These are phyloP conservation scores for Reinhardtius hippoglossoides DNA, from an alignment of 2,113 vertebrate genomes.

Conservation along the genomic window DNA sequence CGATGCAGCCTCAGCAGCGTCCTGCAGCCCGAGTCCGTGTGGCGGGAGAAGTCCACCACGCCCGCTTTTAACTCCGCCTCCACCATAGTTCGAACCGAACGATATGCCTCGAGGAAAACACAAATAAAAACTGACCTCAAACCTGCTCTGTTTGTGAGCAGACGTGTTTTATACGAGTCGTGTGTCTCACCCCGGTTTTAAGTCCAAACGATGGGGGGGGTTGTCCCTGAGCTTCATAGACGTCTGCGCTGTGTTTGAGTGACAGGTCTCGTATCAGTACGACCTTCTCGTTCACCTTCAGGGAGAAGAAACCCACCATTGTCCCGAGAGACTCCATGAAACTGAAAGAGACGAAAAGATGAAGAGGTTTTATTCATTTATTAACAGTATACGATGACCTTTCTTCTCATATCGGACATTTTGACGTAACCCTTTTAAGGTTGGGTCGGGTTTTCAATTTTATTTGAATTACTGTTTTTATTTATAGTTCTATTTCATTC, in stretches of 20 bases:
- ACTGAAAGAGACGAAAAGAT: conserved; percentile 24
- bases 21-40: conserved; percentile 64
- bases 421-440: no score
- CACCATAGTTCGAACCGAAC: conserved; percentile 64
- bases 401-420: neutral
- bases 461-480: no score
- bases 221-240: conserved; percentile 16
- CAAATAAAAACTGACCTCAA: rapidly evolving
- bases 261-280: conserved; percentile 56
- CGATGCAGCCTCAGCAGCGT: conserved; percentile 73
- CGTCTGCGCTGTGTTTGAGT: conserved; percentile 26
- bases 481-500: no score
- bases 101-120: conserved; percentile 47
- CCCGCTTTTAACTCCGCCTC: conserved; percentile 56
- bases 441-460: no score
- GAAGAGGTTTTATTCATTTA: neutral
- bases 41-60: conserved; percentile 51
- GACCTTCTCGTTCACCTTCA: conserved; percentile 66
- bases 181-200: conserved; percentile 26
- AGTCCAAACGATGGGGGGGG: conserved; percentile 17
- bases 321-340: conserved; percentile 77
- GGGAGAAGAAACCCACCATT: conserved; percentile 73
- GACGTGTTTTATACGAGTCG: neutral
- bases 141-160: neutral
- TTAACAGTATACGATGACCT: neutral